A percentile compares a stretch with the other conserved stretches of the same genome.
Evolutionary conservation across 2,888 invertebrate species (phyloP).

Genomic region (Callinectes sapidus): DNA sequence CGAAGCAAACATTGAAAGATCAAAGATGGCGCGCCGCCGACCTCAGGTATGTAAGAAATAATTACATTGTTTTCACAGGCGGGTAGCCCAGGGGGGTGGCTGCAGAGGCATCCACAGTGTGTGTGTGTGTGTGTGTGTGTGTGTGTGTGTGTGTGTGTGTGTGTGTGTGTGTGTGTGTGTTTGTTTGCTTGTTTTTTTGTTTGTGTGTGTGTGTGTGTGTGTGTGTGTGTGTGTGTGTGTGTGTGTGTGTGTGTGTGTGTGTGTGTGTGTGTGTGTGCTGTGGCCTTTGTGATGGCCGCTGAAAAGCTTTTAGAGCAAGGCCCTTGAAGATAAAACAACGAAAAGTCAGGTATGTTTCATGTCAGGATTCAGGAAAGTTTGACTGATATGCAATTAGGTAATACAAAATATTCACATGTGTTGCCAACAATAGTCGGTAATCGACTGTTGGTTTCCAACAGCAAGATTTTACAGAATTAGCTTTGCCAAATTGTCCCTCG

Average conservation of each 20-base stretch:
- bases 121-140: not conserved
- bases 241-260: conserved; percentile 13
- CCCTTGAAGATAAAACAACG: not conserved
- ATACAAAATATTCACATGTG: not conserved
- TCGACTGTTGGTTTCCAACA: conserved; percentile 12
- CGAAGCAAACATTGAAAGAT: conserved; percentile 36
- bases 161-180: no score
- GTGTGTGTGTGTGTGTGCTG: conserved; percentile 7
- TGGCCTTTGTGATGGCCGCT: not conserved
- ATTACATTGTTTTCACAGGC: conserved; percentile 54
- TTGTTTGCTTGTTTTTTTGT: no score
- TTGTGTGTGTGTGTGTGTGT: not conserved
- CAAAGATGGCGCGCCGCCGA: conserved; percentile 55
- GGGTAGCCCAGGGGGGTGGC: conserved; percentile 32
- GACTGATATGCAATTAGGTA: not conserved
- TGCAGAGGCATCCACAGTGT: not conserved
- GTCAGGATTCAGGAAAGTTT: conserved; percentile 2
- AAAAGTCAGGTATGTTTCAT: not conserved
- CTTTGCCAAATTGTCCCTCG: conserved; percentile 7
- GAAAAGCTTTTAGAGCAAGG: not conserved
- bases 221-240: not conserved
- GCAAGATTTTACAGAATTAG: not conserved
- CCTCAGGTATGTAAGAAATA: conserved; percentile 40
- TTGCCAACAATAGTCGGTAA: not conserved
- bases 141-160: no score